Base-by-base conservation (phyloP, 1,140 invertebrate genomes). In the Drosophila takahashii region DNA sequence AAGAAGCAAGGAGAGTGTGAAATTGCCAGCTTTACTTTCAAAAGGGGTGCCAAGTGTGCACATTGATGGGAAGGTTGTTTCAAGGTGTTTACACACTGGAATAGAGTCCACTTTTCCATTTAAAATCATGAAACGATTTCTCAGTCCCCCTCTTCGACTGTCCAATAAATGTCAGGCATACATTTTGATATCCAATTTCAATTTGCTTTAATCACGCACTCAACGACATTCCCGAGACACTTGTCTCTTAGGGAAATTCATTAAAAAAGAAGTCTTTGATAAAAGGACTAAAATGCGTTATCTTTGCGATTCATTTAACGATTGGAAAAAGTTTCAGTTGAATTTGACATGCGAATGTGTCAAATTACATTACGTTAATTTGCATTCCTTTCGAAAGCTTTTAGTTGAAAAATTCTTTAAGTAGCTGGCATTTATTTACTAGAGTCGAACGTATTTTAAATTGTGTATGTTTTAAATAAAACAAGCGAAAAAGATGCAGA, bases 341-440 rank as follows among this genome's bases (percentile, higher is more conserved):
- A 65, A 79, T 80, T 73, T 87, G 83, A 87, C 84, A 80, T 45
- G 71, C 62, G 15, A 42, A 73, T 83, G 61, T 83, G 83, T 87
- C 83, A 87, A 87, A 89, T 87, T 89, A 87, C 58, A 87, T 87
- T 73, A 67, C 83, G 45, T 81, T 87, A 62, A 81, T 86, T 87
- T 81, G 60, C 54, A 81, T 83, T 87, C 65, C 42, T 54, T 58
- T 60, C 32, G 37, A 44, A 48, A 47, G n/a, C 3, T 22, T 48
- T 51, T 47, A 15, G 37, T 32, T 16, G 3, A 22, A 51, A 36
- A 27, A 10, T 16, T 27, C 53, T 70, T 50, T 15, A 47, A 59
- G 50, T 44, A 37, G 16, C 27, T 15, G 2, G 0, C 9, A n/a
- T 11, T 26, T 48, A 41, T 16, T n/a, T 7, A 7, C 13, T 39